Conservation (phyloP, 2,888 invertebrate species). For the Nephrotoma flavescens region DNA sequence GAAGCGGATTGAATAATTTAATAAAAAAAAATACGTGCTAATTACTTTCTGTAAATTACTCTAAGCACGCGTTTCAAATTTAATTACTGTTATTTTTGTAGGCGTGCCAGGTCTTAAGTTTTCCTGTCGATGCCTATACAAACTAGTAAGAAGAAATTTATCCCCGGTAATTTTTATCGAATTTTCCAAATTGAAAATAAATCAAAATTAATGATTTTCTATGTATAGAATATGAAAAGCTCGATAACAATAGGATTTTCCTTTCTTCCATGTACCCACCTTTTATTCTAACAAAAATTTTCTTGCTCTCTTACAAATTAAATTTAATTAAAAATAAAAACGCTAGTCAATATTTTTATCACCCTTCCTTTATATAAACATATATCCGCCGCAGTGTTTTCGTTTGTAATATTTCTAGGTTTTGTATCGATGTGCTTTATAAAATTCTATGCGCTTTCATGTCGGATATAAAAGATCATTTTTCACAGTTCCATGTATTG, state of each 20-base stretch:
- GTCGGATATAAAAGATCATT: neutral
- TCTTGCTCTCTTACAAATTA: neutral
- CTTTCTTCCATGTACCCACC: neutral
- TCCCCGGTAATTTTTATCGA: neutral
- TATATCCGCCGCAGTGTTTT: neutral
- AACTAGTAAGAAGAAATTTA: neutral
- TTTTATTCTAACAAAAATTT: neutral
- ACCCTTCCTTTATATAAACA: neutral
- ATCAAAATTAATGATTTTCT: neutral
- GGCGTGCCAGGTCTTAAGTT: neutral
- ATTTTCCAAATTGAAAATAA: neutral
- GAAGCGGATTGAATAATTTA: neutral
- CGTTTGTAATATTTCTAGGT: neutral
- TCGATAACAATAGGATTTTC: neutral
- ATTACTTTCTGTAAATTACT: neutral
- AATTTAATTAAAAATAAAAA: neutral
- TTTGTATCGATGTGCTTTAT: neutral
- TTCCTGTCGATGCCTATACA: neutral
- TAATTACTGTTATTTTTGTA: neutral
- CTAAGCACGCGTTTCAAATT: neutral
- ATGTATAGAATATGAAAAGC: neutral
- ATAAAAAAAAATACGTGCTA: neutral
- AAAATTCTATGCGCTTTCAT: neutral
- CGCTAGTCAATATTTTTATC: neutral
- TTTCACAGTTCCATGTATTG: neutral